Evolutionary conservation across 2,888 invertebrate genomes (phyloP), one percentile per base, ranked within the genome.

Genomic region (Caenorhabditis sinica): DNA sequence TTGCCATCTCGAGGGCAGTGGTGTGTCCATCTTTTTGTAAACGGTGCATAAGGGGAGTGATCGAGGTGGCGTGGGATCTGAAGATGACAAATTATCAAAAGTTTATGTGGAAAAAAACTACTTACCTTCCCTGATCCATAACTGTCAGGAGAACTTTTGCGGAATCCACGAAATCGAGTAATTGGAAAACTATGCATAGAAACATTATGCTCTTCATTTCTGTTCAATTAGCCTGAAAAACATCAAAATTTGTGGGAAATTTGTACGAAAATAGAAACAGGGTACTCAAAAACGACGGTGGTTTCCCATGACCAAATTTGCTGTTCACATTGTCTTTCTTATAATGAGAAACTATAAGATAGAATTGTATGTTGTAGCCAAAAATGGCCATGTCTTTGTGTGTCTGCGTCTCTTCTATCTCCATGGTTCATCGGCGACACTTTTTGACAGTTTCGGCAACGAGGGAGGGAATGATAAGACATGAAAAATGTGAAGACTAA

Each of bases 51-150:
- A 84, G 51, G n/a, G 84, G 84, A n/a, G 79, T 71, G 28, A 84
- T 81, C 15, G 84, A 84, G 11, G 71, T 63, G 30, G 84, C 84
- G n/a, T 84, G 84, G 11, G 81, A 81, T 63, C 84, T 84, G 53
- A 40, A 80, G 28, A 13, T 15, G 17, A 66, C 28, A n/a, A 23
- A n/a, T 23, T 40, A n/a, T 28, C 11, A 2, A 25, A 17, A 56
- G 11, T 49, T 49, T n/a, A 13, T 13, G 40, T 15, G 15, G 15
- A 17, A 56, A 40, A 60, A 51, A 61, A 23, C 23, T n/a, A n/a
- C 28, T 33, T 36, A 84, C 84, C 81, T 76, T 68, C 84, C 84
- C 36, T 84, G 84, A 68, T 84, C 81, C 84, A 84, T 84, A 1
- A 84, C 81, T 0, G 84, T 81, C n/a, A 84, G 36, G 4, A 84